Evolutionary conservation across 2,797 vertebrate species (phyloP).

Genomic region (Halcyon badia): DNA sequence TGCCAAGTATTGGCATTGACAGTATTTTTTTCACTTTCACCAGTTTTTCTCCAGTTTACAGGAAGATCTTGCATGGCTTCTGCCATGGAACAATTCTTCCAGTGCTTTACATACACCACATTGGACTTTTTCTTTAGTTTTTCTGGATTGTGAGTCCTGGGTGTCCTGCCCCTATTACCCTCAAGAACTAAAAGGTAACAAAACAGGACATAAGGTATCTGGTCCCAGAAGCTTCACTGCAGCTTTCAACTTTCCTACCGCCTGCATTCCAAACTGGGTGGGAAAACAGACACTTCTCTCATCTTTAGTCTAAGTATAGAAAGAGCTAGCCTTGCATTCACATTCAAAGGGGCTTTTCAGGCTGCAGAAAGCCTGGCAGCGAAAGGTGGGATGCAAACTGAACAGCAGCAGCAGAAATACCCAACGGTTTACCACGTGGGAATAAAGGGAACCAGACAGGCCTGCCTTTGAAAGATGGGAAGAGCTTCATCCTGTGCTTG

Average conservation of each 20-base stretch:
- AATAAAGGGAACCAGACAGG: slow-evolving; percentile 8
- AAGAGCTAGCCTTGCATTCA: not conserved
- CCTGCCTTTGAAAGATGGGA: not conserved
- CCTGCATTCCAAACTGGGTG: not conserved
- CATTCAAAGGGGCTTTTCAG: slow-evolving; percentile 23
- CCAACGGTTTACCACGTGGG: not conserved
- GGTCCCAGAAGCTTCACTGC: not conserved
- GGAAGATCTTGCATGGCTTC: not conserved
- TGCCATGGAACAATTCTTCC: not conserved
- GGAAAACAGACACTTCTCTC: slow-evolving; percentile 3
- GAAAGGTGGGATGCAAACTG: slow-evolving; percentile 19
- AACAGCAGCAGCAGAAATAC: not conserved
- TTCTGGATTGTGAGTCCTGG: not conserved
- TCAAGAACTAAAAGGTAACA: not conserved
- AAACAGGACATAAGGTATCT: not conserved
- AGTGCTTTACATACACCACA: not conserved
- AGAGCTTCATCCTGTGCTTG: not conserved
- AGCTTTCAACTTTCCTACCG: not conserved
- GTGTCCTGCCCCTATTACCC: not conserved
- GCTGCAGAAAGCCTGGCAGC: not conserved
- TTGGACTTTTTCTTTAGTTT: not conserved
- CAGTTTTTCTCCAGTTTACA: not conserved
- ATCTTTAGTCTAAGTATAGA: not conserved
- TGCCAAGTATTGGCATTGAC: not conserved
- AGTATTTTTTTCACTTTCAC: not conserved